Evolutionary conservation across 2,113 vertebrate species (phyloP).

Genomic region (Datnioides undecimradiatus): DNA sequence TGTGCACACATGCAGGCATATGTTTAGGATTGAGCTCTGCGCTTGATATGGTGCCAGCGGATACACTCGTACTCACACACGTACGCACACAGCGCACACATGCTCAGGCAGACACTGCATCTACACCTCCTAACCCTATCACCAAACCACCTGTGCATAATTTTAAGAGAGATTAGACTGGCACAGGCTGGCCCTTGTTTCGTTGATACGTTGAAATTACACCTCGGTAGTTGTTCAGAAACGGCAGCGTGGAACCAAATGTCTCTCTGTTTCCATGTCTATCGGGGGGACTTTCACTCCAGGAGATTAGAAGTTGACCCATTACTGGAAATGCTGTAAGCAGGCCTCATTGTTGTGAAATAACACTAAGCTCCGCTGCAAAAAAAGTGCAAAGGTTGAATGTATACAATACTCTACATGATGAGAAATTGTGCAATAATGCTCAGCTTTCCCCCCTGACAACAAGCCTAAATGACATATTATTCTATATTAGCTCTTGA

Average conservation of each 20-base stretch:
- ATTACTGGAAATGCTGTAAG: slow-evolving; percentile 72
- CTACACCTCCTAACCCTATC: slow-evolving; percentile 59
- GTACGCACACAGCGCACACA: slow-evolving; percentile 25
- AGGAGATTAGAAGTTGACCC: slow-evolving; percentile 69
- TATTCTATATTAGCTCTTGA: background rate
- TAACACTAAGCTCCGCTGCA: slow-evolving; percentile 53
- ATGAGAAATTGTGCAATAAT: background rate
- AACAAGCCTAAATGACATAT: background rate
- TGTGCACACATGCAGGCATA: slow-evolving; percentile 25
- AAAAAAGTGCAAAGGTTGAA: background rate
- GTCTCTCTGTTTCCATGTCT: slow-evolving; percentile 61
- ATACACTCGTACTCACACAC: slow-evolving; percentile 29
- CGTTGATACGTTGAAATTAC: slow-evolving; percentile 63
- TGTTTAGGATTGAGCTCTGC: slow-evolving; percentile 45
- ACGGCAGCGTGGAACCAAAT: slow-evolving; percentile 51
- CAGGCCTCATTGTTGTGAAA: slow-evolving; percentile 53
- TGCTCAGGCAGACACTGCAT: slow-evolving; percentile 6
- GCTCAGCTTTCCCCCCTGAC: background rate
- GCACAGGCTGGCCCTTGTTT: slow-evolving; percentile 63
- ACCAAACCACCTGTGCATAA: slow-evolving; percentile 74
- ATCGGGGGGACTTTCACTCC: slow-evolving; percentile 56
- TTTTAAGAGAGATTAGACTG: slow-evolving; percentile 67
- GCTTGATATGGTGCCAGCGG: slow-evolving; percentile 51
- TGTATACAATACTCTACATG: background rate
- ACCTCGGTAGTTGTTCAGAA: slow-evolving; percentile 60